Base-by-base conservation (phyloP, 2,113 vertebrate species). In the Pholis gunnellus region DNA sequence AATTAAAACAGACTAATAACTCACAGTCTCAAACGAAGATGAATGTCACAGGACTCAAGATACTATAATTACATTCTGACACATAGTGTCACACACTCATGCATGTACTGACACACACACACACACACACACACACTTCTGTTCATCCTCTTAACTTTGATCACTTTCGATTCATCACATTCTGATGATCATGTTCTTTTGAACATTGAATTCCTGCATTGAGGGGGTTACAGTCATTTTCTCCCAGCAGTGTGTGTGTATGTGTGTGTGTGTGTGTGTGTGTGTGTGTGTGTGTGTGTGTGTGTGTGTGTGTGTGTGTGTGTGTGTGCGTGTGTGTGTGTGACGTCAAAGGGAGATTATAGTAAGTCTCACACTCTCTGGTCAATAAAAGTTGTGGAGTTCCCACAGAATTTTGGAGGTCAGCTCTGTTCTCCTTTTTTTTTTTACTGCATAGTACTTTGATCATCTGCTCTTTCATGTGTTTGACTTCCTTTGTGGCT, bases 331-430 rank as follows among this genome's bases (percentile, higher is more conserved):
- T 46, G 42, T 13, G 34, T 29, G 57, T 46, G 46, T 63, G 10
- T 50, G 59, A 89, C 79, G 78, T 82, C 78, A 87, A 66, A 75
- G 40, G 34, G 57, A 74, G 75, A 86, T 86, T 85, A 82, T 31
- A 70, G 27, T 72, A 76, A 75, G 0, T 9, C 78, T 82, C 50
- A 54, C 10, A 61, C 65, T 81, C 75, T 66, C 38, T 69, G 46
- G 65, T 79, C 68, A 80, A 66, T 80, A 65, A 68, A 82, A 74
- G 52, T 40, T 65, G 8, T 15, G 13, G 40, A 61, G 73, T 76
- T 88, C 71, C 82, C 85, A 85, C 79, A 59, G 59, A 59, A 72
- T 48, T 27, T 66, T 36, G 14, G 14, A 59, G 71, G 76, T 82
- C 40, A 59, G 29, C 29, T 59, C 48, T 78, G 8, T 46, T 67